Evolutionary conservation across 2,888 invertebrate genomes (phyloP), one percentile per base, ranked within the genome.

Genomic region (Pandemis cinnamomeana): DNA sequence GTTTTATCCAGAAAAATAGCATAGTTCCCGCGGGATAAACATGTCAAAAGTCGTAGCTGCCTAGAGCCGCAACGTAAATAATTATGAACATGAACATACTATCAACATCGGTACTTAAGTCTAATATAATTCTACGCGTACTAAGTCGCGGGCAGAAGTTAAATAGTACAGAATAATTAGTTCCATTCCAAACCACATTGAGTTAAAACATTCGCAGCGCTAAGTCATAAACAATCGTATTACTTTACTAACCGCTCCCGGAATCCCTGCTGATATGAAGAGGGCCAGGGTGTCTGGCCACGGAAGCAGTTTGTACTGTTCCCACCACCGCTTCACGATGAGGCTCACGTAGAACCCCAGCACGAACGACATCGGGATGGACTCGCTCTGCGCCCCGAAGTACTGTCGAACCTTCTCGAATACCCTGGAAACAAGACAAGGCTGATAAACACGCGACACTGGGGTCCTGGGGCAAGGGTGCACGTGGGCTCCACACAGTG

Each of bases 241-340:
- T 89, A 89, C 87, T 92, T 90, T 95, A 96, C 97, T 96, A 93
- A 97, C 97, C 95, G 96, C 97, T 91, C 98, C 98, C 83, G 98
- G 97, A 87, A 98, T 97, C 78, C 97, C 98, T 7, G 98, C 98
- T 82, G 98, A 98, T 89, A 98, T 97, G 92, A 98, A 98, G 77
- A 98, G 96, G 62, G 98, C 98, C 82, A 98, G 95, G 77, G 98
- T 98, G 93, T 99, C 99, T 0, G 98, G 98, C 98, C 98, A 98
- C 6, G 99, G 98, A 79, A 99, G 94, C 77, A 98, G 94, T 90
- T 97, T 96, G 95, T 98, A 98, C 89, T 99, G 98, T 87, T 98
- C 98, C 98, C 98, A 99, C 98, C 98, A 99, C 83, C 99, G 95
- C 86, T 97, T 97, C 80, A 99, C 98, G 70, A 99, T 97, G 82